A percentile compares a stretch with the other conserved stretches of the same genome.
These are phyloP conservation scores for Holothuria glaberrima DNA, from an alignment of 35 echinoderm and acorn worm species.

Conservation along the genomic window DNA sequence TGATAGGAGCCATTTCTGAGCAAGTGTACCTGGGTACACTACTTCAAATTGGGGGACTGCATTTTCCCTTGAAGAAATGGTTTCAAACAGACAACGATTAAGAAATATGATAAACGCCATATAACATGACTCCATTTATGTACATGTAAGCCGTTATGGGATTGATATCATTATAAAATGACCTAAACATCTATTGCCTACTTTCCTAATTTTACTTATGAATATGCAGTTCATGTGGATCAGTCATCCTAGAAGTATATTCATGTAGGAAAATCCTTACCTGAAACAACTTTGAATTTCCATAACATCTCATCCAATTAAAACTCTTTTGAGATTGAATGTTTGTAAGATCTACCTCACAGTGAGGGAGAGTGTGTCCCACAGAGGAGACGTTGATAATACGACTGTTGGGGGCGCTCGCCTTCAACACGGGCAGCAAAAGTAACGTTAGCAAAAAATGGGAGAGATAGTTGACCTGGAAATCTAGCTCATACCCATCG, in stretches of 20 bases:
- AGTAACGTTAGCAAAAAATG: conserved; percentile 79
- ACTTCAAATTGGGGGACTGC: no score
- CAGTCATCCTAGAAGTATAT: neutral
- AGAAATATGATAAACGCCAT: no score
- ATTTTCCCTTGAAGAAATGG: no score
- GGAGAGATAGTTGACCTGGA: conserved; percentile 86
- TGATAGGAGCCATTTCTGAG: no score
- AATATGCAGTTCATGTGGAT: neutral
- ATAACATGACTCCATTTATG: no score
- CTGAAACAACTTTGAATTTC: conserved; percentile 70
- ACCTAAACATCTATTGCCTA: neutral
- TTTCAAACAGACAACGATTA: no score
- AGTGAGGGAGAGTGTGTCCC: neutral
- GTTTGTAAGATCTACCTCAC: conserved; percentile 47
- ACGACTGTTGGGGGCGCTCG: conserved; percentile 48
- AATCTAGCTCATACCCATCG: conserved; percentile 72
- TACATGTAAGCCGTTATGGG: no score
- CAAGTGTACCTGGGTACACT: no score
- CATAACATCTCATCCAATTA: conserved; percentile 27
- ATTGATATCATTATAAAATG: no score
- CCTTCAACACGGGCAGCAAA: conserved; percentile 70
- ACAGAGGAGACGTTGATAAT: conserved; percentile 74
- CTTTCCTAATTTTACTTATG: neutral
- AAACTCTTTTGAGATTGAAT: conserved; percentile 46
- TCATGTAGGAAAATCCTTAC: neutral